Evolutionary conservation across 2,888 invertebrate species (phyloP).

Genomic region (Steinernema scapterisci): DNA sequence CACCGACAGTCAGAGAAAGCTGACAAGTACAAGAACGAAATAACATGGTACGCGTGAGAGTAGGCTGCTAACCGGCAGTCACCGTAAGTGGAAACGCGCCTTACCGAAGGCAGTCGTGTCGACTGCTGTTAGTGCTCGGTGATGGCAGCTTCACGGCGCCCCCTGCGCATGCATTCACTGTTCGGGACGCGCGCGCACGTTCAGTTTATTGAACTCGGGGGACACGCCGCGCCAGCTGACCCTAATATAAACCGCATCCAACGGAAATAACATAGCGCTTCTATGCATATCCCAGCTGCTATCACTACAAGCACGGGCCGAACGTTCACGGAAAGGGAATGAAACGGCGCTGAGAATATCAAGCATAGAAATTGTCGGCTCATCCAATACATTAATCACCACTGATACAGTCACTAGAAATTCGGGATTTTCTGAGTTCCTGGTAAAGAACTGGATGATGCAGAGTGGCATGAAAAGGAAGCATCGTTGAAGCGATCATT

Average conservation of each 20-base stretch:
- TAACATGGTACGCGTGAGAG: not conserved
- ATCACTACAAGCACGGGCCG: too few relatives aligned
- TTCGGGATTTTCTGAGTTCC: too few relatives aligned
- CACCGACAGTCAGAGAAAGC: conserved; percentile 5
- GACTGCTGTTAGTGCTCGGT: conserved; percentile 1
- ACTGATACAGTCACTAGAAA: too few relatives aligned
- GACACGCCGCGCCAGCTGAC: conserved; percentile 33
- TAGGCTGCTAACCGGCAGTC: conserved; percentile 9
- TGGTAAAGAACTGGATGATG: too few relatives aligned
- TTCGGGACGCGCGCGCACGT: conserved; percentile 22
- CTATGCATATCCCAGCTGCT: too few relatives aligned
- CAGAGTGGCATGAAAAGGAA: not conserved
- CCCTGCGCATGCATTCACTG: conserved; percentile 27
- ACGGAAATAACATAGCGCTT: conserved; percentile 14
- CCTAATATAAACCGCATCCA: conserved; percentile 30
- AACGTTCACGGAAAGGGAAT: too few relatives aligned
- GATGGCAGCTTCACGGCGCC: conserved; percentile 29
- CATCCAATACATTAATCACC: too few relatives aligned
- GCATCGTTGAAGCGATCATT: conserved; percentile 17
- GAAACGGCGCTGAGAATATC: too few relatives aligned
- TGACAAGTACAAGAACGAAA: not conserved
- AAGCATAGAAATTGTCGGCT: too few relatives aligned
- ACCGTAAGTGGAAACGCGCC: conserved; percentile 27
- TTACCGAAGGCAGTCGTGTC: not conserved
- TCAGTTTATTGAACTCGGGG: conserved; percentile 33